Evolutionary conservation across 2,113 vertebrate species (phyloP), one percentile per base, ranked within the genome.

Genomic region (Prinia subflava): DNA sequence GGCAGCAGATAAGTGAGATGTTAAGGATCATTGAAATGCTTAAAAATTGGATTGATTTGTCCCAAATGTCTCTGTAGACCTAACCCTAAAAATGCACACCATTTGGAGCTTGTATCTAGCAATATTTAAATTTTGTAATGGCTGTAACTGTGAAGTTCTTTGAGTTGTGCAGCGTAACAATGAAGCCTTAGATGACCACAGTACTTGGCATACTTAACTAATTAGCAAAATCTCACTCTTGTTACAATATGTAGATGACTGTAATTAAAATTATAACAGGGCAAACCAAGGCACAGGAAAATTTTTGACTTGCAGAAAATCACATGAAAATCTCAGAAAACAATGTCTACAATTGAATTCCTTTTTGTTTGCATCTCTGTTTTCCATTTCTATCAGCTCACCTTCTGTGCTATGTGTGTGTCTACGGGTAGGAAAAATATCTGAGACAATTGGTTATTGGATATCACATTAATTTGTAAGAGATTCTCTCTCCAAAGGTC

Each of bases 31-130:
- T 60, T 83, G 71, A 14, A 86, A 33, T 69, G 28, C 30, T 76
- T 90, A 74, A 83, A 95, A 94, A 55, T 20, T 82, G 28, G 53
- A 77, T 37, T 82, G 37, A 57, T 91, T 79, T 90, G 9, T 50
- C 31, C 39, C 23, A 77, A 92, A 86, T 62, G 4, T 57, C 37
- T 88, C 75, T 65, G 46, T 33, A 19, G 31, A 78, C 18, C 52
- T 56, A 74, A 64, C 11, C 39, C 28, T 76, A 37, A 77, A 71
- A 92, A 70, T 81, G 15, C 14, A 69, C 37, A 69, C 71, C 4
- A 65, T 57, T 89, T 92, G 69, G 31, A 96, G 31, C n/a, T 55
- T 57, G 20, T 68, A 89, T 63, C 80, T 70, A 69, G 12, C 13
- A 64, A 35, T 24, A 75, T 78, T 81, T 78, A 53, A 64, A 41